Percentiles rank a stretch among this genome's conserved stretches.
Conservation (phyloP, 2,888 invertebrate species). For the Polydrusus pterygomalis region DNA sequence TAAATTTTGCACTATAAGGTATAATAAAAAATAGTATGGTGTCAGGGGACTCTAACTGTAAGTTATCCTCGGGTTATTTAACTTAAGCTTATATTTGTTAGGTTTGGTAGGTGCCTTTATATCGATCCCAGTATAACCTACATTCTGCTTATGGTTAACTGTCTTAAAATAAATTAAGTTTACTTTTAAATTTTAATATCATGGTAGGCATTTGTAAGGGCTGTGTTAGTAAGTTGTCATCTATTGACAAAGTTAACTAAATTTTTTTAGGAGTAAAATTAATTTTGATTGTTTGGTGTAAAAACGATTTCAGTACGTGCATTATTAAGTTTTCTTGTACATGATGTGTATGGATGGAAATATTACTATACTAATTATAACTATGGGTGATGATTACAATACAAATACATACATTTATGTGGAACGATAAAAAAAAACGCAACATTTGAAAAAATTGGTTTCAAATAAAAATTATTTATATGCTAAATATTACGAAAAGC, state of each 20-base stretch:
- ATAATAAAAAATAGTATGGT: conserved; percentile 8
- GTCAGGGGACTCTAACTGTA: neutral
- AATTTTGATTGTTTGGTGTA: too few relatives aligned
- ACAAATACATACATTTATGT: neutral
- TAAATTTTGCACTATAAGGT: conserved; percentile 50
- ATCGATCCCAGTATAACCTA: too few relatives aligned
- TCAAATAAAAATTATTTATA: neutral
- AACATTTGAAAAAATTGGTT: neutral
- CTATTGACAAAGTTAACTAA: too few relatives aligned
- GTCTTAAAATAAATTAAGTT: neutral
- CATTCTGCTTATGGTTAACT: neutral
- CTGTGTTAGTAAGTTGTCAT: too few relatives aligned
- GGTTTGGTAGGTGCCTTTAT: neutral
- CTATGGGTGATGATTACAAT: neutral
- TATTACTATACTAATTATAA: conserved; percentile 10
- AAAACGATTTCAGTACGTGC: neutral
- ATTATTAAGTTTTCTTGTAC: neutral
- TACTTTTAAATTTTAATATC: too few relatives aligned
- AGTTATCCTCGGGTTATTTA: neutral
- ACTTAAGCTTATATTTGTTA: neutral
- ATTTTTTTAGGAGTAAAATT: too few relatives aligned
- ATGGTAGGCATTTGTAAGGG: too few relatives aligned
- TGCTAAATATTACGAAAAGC: conserved; percentile 18
- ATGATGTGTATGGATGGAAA: conserved; percentile 13
- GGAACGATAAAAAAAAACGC: neutral